A percentile compares a stretch with the other conserved stretches of the same genome.
These are phyloP conservation scores for Eubasilissa splendida DNA, from an alignment of 2,888 invertebrate genomes.

Conservation along the genomic window DNA sequence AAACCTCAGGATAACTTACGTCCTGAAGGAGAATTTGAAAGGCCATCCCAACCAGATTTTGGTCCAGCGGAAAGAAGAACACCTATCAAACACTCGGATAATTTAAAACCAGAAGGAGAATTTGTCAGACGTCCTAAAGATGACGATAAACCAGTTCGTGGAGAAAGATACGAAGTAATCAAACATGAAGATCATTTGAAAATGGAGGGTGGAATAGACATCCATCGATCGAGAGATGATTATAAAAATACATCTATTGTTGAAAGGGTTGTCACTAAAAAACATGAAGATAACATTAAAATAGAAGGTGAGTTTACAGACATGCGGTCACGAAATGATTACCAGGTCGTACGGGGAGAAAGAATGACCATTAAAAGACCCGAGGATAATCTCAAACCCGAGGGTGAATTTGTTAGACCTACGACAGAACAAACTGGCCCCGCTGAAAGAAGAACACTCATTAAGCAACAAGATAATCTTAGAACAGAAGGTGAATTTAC, in stretches of 20 bases:
- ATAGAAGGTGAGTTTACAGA: constrained; percentile 69
- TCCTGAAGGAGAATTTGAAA: constrained; percentile 72
- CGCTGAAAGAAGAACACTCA: constrained; percentile 70
- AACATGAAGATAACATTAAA: constrained; percentile 74
- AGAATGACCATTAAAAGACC: constrained; percentile 64
- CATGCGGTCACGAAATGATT: constrained; percentile 64
- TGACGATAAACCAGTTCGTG: constrained; percentile 66
- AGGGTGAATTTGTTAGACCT: constrained; percentile 71
- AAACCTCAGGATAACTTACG: constrained; percentile 74
- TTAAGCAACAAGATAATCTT: constrained; percentile 72
- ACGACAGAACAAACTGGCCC: constrained; percentile 67
- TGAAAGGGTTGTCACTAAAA: constrained; percentile 71
- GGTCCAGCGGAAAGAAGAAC: constrained; percentile 66
- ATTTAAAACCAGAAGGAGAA: constrained; percentile 72
- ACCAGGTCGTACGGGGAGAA: constrained; percentile 64
- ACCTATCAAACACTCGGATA: constrained; percentile 66
- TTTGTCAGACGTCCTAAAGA: constrained; percentile 64
- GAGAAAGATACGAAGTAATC: constrained; percentile 76
- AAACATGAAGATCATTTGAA: constrained; percentile 78
- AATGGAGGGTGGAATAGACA: constrained; percentile 77
- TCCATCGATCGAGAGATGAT: constrained; percentile 72
- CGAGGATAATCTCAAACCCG: constrained; percentile 69
- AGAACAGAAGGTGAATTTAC: constrained; percentile 73
- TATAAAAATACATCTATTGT: constrained; percentile 72
- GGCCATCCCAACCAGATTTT: constrained; percentile 64